phyloP scores from a whole-genome alignment of 1,140 invertebrate genomes.

The Drosophila pseudoananassae region DNA sequence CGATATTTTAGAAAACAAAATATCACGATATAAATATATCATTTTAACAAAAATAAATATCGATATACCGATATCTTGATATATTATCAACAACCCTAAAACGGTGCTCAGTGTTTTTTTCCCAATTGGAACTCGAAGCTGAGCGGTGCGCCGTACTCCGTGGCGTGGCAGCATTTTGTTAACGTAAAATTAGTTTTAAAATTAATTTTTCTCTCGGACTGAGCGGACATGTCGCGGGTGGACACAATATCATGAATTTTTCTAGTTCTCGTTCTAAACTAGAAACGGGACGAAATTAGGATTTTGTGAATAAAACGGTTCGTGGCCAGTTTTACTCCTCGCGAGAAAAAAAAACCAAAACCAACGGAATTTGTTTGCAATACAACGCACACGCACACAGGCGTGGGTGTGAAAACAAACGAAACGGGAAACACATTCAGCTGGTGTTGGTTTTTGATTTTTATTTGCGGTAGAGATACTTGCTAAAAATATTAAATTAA shows the following conservation, averaged over 20 bases:
- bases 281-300: background rate
- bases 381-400: constrained; percentile 2
- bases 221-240: background rate
- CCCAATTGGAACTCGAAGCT: too few species aligned
- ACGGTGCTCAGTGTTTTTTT: too few species aligned
- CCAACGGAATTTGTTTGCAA: constrained; percentile 6
- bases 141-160: too few species aligned
- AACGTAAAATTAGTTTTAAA: too few species aligned
- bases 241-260: background rate
- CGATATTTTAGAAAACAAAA: too few species aligned
- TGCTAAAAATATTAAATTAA: constrained; percentile 60
- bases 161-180: too few species aligned
- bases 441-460: constrained; percentile 1
- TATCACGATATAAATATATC: too few species aligned
- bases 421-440: constrained; percentile 6
- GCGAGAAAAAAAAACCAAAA: background rate
- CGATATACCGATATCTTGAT: too few species aligned
- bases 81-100: too few species aligned
- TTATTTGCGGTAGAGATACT: constrained; percentile 25
- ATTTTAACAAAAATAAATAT: too few species aligned
- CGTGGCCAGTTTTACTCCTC: background rate
- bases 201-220: too few species aligned
- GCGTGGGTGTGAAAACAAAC: constrained; percentile 27
- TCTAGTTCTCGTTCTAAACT: background rate
- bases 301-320: background rate